Evolutionary conservation across 2,113 vertebrate species (phyloP), one percentile per base, ranked within the genome.

Genomic region (Peromyscus californicus): DNA sequence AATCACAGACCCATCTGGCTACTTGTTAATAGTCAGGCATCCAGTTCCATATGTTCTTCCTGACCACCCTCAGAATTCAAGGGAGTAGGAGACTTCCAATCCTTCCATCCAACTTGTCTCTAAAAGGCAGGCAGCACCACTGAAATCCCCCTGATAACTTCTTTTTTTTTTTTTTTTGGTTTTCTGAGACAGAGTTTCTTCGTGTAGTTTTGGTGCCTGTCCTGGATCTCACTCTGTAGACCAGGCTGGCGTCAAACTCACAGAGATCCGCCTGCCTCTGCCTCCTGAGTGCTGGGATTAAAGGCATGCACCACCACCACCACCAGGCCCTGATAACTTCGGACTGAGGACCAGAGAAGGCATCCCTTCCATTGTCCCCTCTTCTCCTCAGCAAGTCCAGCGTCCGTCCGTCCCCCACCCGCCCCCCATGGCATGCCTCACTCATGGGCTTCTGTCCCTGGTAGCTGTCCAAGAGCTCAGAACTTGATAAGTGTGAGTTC

Each of bases 11-110:
- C 88, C 76, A 7, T 16, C n/a, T 89, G 74, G 74, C 79, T 93
- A n/a, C 63, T 84, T 69, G 29, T 24, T n/a, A 59, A 72, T 26
- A 36, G 0, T 57, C 54, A 91, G 78, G 26, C 63, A 74, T 72
- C 65, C 63, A 19, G 11, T 75, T 72, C 70, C 74, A 11, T 82
- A 70, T 48, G 94, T 94, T 94, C 72, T 85, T 90, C 51, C 65
- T 91, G 54, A 82, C 48, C 65, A 92, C 51, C 65, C 94, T 92
- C 42, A 87, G 79, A 90, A 94, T 26, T 88, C 39, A 80, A 59
- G 33, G 21, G 24, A 89, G 6, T 63, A 12, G 31, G 33, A 82
- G 39, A 36, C 48, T 93, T 89, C 85, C 70, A 74, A 5, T 17
- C 45, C 83, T 63, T 69, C 51, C 16, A 33, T 89, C 76, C 90